Base-by-base conservation (phyloP, 2,113 vertebrate genomes). In the Natator depressus region DNA sequence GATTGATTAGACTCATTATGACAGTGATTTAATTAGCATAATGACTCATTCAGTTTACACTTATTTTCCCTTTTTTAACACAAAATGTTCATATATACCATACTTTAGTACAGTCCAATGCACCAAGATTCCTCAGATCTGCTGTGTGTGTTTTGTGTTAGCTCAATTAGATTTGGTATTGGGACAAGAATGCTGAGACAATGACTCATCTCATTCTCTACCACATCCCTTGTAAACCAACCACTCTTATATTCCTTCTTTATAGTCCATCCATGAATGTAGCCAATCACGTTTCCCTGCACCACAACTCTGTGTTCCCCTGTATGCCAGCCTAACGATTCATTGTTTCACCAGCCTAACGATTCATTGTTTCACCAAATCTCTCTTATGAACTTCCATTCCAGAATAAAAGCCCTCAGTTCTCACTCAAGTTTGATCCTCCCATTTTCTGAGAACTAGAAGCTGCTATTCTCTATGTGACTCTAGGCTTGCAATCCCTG, bases 1-100 rank as follows among this genome's bases (percentile, higher is more conserved):
- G 96, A 82, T 69, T 55, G 93, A 92, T 91, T 80, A 89, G 53
- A 62, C 82, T 97, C 93, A 96, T 91, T 93, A 91, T 89, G 93
- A 91, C 57, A 51, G 93, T 79, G 93, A 96, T 96, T 95, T 95
- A 91, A 95, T 97, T 93, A 94, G 81, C 88, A 89, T 95, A 97
- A 94, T 16, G 88, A 94, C 59, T 90, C 93, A 22, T 81, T 69
- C 78, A 91, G 89, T 89, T 62, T 88, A 79, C 85, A 84, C 81
- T 76, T 27, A 27, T 49, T 96, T 91, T 69, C 76, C 72, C 91
- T 87, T 89, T 91, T 93, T 94, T 86, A 93, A 84, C 76, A 80
- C 86, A 93, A 72, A 85, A 84, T 31, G 11, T 24, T 91, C 90
- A 89, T 81, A 51, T 0, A 2, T n/a, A 72, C 78, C 49, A 65